Base-by-base conservation (phyloP, 2,888 invertebrate genomes). In the Kuschelorhynchus macadamiae region DNA sequence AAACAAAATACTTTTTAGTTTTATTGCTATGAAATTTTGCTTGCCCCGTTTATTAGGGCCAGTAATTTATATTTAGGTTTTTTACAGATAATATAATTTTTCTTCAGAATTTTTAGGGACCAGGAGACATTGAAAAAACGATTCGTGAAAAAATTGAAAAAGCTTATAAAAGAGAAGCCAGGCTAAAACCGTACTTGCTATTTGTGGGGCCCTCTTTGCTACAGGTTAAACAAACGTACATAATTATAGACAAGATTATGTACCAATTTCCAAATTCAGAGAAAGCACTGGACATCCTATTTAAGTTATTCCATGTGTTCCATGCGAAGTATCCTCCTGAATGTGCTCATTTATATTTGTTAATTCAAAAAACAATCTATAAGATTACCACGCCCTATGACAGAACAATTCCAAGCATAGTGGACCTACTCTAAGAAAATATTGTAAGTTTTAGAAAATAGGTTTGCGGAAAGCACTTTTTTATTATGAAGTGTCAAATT, bases 241-340 rank as follows among this genome's bases (percentile, higher is more conserved):
- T 47, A 12, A 12, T 47, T 12, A 16, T 47, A 3, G 46, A 47
- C 7, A 47, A 47, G 3, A 47, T 21, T n/a, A 47, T 8, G 18
- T 47, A n/a, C n/a, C n/a, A n/a, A n/a, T n/a, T n/a, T 21, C 25
- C 14, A 25, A 21, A 4, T 47, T 25, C 12, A 47, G 4, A 3
- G 12, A 47, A 14, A 20, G 47, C 47, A 2, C n/a, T 47, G 30
- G 47, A 47, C 12, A 25, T 16, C 12, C 47, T 47, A 5, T 47
- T 47, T 7, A 47, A 47, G 14, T 1, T 47, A 2, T 47, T 47
- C 14, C 25, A 14, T n/a, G 47, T 47, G 1, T 14, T 47, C 7
- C 16, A 47, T 21, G 16, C 12, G 12, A 1, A 39, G 2, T 39
- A 39, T 39, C 39, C 39, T 2, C 4, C 12, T 2, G 8, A 39